Evolutionary conservation across 2,797 vertebrate genomes (phyloP), one percentile per base, ranked within the genome.

Genomic region (Emydoidea blandingii): DNA sequence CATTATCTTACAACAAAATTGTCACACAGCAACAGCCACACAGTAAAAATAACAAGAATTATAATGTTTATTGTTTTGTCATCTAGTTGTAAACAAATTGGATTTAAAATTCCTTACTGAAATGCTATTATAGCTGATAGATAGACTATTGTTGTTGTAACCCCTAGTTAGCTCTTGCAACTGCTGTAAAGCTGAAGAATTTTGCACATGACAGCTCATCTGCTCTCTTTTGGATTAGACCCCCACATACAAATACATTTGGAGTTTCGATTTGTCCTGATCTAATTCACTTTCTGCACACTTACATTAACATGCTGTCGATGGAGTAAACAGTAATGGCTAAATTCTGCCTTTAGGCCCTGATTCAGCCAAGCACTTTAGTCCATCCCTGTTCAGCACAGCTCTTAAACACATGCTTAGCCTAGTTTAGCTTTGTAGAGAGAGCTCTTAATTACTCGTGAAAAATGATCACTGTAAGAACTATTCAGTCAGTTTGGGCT

Each of bases 41-140:
- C 83, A 82, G 59, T 88, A 92, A 94, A 96, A 97, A 91, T 80
- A 89, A 85, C 49, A 94, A 62, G 84, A 93, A 92, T 82, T 94
- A 89, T 88, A 96, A 94, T 91, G 82, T 31, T 52, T 90, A 2
- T 97, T 95, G 79, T 94, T 97, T 92, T 96, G 68, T 93, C 82
- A 88, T 89, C 79, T 65, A 41, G 8, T 94, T 89, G 68, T 91
- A 95, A 96, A 94, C 85, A 97, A 96, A 94, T 94, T 81, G 91
- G 84, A 85, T 96, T 94, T 91, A 57, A 83, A 95, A 93, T 84
- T 95, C 90, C 92, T 93, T 88, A 47, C 53, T 88, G 92, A 92
- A 96, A 88, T 92, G 16, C 79, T 34, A 57, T 94, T 93, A 68
- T 34, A 80, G 56, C 68, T 85, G 86, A 65, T 89, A 87, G 84